phyloP scores from a whole-genome alignment of 23 tunicate species.

The Trididemnum clinides region DNA sequence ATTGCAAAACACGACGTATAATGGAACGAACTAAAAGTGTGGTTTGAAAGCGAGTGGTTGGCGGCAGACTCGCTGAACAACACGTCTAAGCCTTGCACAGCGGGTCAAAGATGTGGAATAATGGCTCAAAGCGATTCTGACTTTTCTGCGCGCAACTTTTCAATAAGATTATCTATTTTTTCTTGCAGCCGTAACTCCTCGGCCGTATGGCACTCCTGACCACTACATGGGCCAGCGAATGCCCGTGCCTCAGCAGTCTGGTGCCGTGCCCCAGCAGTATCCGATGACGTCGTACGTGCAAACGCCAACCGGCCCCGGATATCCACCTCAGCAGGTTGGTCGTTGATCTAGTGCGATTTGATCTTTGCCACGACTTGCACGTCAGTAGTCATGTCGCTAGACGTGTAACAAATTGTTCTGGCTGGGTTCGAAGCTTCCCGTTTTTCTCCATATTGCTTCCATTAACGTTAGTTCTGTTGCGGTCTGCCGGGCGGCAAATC shows the following conservation, averaged over 20 bases:
- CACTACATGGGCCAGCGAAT: background rate
- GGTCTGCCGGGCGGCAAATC: too few relatives aligned
- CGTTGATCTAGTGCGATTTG: background rate
- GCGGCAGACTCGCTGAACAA: too few relatives aligned
- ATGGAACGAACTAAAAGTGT: too few relatives aligned
- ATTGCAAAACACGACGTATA: too few relatives aligned
- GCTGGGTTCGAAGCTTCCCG: too few relatives aligned
- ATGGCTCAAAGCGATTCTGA: too few relatives aligned
- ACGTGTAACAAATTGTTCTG: background rate
- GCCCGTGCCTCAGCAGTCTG: constrained; percentile 25
- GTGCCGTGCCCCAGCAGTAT: background rate
- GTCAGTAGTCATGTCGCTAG: background rate
- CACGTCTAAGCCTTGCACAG: too few relatives aligned
- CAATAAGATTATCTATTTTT: background rate
- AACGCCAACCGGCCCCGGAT: constrained; percentile 11
- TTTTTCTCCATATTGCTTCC: too few relatives aligned
- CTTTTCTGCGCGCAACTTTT: background rate
- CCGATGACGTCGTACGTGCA: constrained; percentile 20
- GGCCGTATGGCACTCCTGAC: constrained; percentile 29
- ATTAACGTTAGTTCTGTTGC: too few relatives aligned
- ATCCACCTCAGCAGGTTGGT: constrained; percentile 2
- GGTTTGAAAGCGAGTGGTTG: too few relatives aligned
- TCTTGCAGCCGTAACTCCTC: constrained; percentile 13
- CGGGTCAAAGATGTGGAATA: too few relatives aligned
- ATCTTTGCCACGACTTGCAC: background rate